phyloP scores from a whole-genome alignment of 2,888 invertebrate species.

The Melieria picta region DNA sequence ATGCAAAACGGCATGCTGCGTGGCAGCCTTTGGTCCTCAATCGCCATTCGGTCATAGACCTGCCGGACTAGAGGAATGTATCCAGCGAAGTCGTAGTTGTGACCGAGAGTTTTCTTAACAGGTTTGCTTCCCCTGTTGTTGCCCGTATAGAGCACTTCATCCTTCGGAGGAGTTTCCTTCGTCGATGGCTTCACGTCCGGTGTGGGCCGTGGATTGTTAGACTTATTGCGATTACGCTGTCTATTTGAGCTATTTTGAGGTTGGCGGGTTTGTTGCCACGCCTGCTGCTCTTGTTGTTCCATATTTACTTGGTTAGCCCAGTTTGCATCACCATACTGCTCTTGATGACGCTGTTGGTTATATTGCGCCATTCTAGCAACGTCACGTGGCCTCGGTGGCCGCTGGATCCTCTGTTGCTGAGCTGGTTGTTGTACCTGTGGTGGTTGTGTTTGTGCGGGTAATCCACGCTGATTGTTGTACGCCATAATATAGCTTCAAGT shows the following conservation, averaged over 20 bases:
- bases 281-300: background rate
- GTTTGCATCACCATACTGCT: conserved; percentile 1
- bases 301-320: conserved; percentile 10
- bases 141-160: conserved; percentile 20
- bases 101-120: conserved; percentile 14
- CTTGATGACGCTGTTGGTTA: conserved; percentile 10
- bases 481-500: too few relatives aligned
- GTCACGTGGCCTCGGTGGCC: background rate
- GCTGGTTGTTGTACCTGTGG: too few relatives aligned
- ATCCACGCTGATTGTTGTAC: too few relatives aligned
- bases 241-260: background rate
- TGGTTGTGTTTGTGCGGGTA: too few relatives aligned
- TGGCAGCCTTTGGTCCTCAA: conserved; percentile 33
- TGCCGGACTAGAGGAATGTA: conserved; percentile 33
- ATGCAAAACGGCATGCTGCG: conserved; percentile 33
- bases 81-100: conserved; percentile 27
- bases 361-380: background rate
- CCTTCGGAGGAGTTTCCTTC: conserved; percentile 19
- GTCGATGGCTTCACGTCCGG: background rate
- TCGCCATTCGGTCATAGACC: conserved; percentile 23
- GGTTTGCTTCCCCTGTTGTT: conserved; percentile 24
- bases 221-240: background rate
- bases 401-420: too few relatives aligned
- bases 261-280: background rate
- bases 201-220: background rate